Conservation (phyloP, 2,113 vertebrate genomes). For the Hypomesus transpacificus region DNA sequence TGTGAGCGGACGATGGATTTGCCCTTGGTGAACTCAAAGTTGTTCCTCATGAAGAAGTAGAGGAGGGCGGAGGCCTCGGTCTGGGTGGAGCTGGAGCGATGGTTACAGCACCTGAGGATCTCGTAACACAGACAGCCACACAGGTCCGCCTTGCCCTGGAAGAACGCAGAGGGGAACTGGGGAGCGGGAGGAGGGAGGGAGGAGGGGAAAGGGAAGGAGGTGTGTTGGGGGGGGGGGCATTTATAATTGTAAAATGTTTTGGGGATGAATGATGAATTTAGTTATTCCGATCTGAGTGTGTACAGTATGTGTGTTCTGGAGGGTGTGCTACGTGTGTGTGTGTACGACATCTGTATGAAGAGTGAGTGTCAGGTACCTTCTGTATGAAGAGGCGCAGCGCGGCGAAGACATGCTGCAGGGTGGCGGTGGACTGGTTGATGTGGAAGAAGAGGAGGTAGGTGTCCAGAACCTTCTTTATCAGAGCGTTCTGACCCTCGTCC, state of each 20-base stretch:
- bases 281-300: background rate
- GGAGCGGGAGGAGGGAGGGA: slow-evolving; percentile 19
- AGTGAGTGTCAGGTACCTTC: slow-evolving; percentile 74
- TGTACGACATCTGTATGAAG: no score
- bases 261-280: no score
- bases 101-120: slow-evolving; percentile 97
- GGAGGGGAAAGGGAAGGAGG: background rate
- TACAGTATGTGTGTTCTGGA: slow-evolving; percentile 1
- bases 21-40: slow-evolving; percentile 97
- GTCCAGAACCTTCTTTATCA: slow-evolving; percentile 98
- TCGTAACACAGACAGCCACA: slow-evolving; percentile 94
- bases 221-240: no score
- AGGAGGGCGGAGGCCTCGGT: slow-evolving; percentile 91
- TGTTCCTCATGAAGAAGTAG: slow-evolving; percentile 98
- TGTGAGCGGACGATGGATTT: slow-evolving; percentile 96
- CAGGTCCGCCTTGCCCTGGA: slow-evolving; percentile 94
- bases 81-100: slow-evolving; percentile 92
- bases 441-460: slow-evolving; percentile 96
- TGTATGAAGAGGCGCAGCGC: slow-evolving; percentile 88
- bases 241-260: no score
- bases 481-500: slow-evolving; percentile 88
- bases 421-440: slow-evolving; percentile 91
- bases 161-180: slow-evolving; percentile 92
- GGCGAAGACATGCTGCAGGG: slow-evolving; percentile 88
- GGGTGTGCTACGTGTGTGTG: background rate